Evolutionary conservation across 2,888 invertebrate species (phyloP).

Genomic region (Drosophila prostipennis): DNA sequence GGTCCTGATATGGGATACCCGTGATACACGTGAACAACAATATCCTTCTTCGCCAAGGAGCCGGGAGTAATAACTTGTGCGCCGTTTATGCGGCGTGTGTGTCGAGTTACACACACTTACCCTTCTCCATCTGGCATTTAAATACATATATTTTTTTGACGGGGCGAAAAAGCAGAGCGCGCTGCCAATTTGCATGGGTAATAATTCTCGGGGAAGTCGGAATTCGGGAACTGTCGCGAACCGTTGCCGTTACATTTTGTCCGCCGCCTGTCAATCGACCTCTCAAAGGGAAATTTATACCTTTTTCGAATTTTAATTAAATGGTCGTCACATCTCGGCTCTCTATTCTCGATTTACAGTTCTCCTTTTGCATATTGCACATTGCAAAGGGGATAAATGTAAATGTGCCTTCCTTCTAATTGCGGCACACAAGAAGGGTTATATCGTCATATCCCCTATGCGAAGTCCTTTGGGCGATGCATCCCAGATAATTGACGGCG

Average conservation of each 20-base stretch:
- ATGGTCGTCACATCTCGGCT: slow-evolving; percentile 61
- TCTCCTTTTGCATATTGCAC: slow-evolving; percentile 74
- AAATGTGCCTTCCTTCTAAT: slow-evolving; percentile 67
- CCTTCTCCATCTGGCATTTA: slow-evolving; percentile 22
- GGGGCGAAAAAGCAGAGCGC: neutral
- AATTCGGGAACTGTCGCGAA: slow-evolving; percentile 46
- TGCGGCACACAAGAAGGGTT: slow-evolving; percentile 66
- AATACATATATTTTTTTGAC: neutral
- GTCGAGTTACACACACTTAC: slow-evolving; percentile 70
- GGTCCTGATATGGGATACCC: slow-evolving; percentile 51
- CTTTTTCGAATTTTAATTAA: slow-evolving; percentile 77
- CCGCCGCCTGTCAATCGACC: slow-evolving; percentile 73
- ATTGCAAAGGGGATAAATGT: slow-evolving; percentile 56
- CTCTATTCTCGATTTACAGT: too few species aligned
- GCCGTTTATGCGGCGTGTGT: slow-evolving; percentile 68
- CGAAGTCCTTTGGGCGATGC: slow-evolving; percentile 63
- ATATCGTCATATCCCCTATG: slow-evolving; percentile 35
- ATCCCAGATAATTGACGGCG: slow-evolving; percentile 73
- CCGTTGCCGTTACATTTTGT: slow-evolving; percentile 57
- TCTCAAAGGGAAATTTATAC: slow-evolving; percentile 75
- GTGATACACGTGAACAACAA: slow-evolving; percentile 15
- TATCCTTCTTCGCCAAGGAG: slow-evolving; percentile 25
- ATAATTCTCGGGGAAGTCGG: slow-evolving; percentile 60
- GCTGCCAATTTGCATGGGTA: slow-evolving; percentile 77
- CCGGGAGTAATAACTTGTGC: slow-evolving; percentile 61